phyloP scores from a whole-genome alignment of 2,113 vertebrate species.

The Zosterops lateralis region DNA sequence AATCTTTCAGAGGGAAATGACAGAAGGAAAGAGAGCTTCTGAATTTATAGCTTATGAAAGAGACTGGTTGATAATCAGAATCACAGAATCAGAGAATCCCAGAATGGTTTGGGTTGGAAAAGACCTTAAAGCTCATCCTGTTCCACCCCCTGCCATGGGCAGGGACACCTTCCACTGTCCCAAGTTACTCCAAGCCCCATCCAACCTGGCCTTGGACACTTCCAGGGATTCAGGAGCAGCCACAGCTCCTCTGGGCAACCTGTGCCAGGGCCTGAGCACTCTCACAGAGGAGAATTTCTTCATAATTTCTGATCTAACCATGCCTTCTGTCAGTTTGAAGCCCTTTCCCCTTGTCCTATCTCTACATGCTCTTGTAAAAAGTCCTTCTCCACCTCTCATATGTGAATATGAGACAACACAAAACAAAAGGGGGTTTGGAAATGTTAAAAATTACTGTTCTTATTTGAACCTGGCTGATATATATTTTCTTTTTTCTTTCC shows the following conservation, averaged over 20 bases:
- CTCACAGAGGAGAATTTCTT: background rate
- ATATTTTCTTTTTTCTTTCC: background rate
- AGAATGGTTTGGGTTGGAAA: background rate
- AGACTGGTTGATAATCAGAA: background rate
- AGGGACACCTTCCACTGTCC: background rate
- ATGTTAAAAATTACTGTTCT: background rate
- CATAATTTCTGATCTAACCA: too few species aligned
- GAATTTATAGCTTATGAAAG: background rate
- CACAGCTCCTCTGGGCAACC: background rate
- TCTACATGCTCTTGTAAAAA: background rate
- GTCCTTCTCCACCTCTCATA: background rate
- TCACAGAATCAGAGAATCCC: background rate
- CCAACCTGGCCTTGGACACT: rapidly evolving
- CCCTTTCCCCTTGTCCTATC: background rate
- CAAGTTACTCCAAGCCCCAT: rapidly evolving
- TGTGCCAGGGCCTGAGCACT: background rate
- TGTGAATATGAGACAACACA: background rate
- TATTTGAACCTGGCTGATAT: background rate
- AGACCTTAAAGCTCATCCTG: background rate
- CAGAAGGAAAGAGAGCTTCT: background rate
- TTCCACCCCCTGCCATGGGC: background rate
- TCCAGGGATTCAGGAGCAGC: background rate
- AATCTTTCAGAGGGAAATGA: background rate
- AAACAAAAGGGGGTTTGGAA: background rate
- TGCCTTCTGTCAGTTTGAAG: background rate